phyloP scores from a whole-genome alignment of 30 jellyfish, hydroid and myxozoan species.

The Rhopilema esculentum region DNA sequence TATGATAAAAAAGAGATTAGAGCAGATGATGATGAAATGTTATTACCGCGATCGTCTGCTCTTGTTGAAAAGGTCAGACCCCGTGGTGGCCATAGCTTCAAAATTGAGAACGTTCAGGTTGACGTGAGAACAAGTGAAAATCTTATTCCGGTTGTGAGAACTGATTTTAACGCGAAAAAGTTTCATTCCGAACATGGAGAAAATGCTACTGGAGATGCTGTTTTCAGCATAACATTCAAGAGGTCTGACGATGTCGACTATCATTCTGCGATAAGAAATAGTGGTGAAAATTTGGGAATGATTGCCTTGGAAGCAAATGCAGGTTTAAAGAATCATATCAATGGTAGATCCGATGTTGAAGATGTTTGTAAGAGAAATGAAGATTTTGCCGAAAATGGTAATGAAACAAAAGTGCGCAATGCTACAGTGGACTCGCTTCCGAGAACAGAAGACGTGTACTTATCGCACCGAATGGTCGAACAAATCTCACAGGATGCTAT shows the following conservation, averaged over 20 bases:
- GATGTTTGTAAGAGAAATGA: background rate
- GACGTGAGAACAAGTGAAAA: slow-evolving; percentile 33
- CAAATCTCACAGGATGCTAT: background rate
- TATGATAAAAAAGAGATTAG: background rate
- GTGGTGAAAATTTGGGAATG: too few relatives aligned
- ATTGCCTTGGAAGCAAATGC: background rate
- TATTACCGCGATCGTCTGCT: background rate
- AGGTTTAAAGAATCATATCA: background rate
- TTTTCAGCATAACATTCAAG: slow-evolving; percentile 22
- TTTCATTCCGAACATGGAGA: background rate
- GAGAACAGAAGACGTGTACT: background rate
- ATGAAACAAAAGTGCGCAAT: too few relatives aligned
- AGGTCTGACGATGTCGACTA: slow-evolving; percentile 13
- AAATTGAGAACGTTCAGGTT: slow-evolving; percentile 31
- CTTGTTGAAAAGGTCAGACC: background rate
- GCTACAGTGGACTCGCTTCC: background rate
- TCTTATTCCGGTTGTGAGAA: slow-evolving; percentile 13
- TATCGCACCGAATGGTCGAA: background rate
- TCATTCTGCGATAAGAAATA: too few relatives aligned
- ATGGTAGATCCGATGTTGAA: background rate
- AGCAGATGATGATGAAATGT: background rate
- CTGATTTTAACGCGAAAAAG: background rate
- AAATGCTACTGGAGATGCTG: background rate
- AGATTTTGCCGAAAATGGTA: background rate
- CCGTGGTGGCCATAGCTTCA: background rate